These are phyloP conservation scores for Acleris holmiana DNA, from an alignment of 2,888 invertebrate species.

Conservation along the genomic window DNA sequence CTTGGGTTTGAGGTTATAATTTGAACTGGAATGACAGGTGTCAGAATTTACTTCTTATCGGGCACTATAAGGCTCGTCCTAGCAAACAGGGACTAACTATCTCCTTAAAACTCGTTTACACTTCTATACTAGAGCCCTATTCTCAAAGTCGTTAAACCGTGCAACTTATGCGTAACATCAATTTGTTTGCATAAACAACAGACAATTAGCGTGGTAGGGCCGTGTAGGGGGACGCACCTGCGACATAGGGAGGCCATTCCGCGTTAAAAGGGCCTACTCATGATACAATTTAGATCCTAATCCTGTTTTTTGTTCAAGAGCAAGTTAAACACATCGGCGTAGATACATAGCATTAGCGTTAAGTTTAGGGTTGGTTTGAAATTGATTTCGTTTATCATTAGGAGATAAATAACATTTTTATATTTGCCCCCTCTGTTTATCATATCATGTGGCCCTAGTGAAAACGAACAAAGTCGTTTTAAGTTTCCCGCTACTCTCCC, in stretches of 20 bases:
- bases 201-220: conserved; percentile 62
- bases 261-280: conserved; percentile 23
- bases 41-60: no score
- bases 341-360: neutral
- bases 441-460: no score
- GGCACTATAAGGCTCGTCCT: no score
- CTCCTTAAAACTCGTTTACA: conserved; percentile 31
- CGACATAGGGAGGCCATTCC: conserved; percentile 45
- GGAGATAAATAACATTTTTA: no score
- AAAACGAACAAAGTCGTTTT: no score
- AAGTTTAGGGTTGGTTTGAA: no score
- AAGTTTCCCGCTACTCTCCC: no score
- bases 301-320: conserved; percentile 10
- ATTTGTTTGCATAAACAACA: conserved; percentile 76
- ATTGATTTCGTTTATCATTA: no score
- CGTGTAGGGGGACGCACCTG: conserved; percentile 66
- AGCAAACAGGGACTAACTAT: no score
- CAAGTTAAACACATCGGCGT: neutral
- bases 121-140: conserved; percentile 37
- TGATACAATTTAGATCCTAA: conserved; percentile 30
- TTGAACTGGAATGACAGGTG: no score
- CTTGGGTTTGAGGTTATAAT: no score
- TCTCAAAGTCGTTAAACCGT: conserved; percentile 45
- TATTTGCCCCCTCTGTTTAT: neutral
- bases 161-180: conserved; percentile 66